Evolutionary conservation across 2,888 invertebrate genomes (phyloP).

Genomic region (Nymphalis c-album): DNA sequence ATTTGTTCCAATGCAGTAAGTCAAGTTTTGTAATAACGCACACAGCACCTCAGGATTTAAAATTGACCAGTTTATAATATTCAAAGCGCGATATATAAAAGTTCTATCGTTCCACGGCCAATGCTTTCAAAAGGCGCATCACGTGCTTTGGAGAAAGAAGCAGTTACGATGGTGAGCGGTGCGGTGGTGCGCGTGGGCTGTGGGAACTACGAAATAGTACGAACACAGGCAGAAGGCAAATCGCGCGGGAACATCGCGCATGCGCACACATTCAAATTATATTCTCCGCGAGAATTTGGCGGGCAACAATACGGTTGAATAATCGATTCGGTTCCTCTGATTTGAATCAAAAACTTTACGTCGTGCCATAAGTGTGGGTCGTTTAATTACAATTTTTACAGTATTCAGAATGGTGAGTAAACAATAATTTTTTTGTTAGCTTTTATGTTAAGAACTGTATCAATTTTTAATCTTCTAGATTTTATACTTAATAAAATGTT

Average conservation of each 20-base stretch:
- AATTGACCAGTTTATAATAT: not conserved
- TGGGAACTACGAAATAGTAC: constrained; percentile 38
- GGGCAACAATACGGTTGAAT: constrained; percentile 48
- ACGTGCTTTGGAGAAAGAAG: constrained; percentile 67
- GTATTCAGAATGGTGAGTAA: constrained; percentile 8
- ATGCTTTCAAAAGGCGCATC: constrained; percentile 65
- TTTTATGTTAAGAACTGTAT: too few relatives aligned
- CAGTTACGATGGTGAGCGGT: constrained; percentile 54
- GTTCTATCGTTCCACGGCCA: constrained; percentile 50
- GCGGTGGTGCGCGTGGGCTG: constrained; percentile 46
- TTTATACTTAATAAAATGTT: too few relatives aligned
- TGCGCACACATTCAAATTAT: constrained; percentile 49
- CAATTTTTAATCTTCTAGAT: too few relatives aligned
- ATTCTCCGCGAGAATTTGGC: constrained; percentile 49
- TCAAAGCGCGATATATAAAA: constrained; percentile 15
- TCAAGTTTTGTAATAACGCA: not conserved
- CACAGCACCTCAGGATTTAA: not conserved
- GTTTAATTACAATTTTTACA: not conserved
- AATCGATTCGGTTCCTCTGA: not conserved
- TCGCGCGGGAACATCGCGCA: constrained; percentile 64
- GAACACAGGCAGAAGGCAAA: constrained; percentile 57
- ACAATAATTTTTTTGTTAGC: not conserved
- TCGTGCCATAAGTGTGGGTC: constrained; percentile 16
- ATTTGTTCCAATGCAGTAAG: constrained; percentile 33
- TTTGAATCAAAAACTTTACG: constrained; percentile 1